Base-by-base conservation (phyloP, 2,797 vertebrate genomes). In the Bufotes viridis region DNA sequence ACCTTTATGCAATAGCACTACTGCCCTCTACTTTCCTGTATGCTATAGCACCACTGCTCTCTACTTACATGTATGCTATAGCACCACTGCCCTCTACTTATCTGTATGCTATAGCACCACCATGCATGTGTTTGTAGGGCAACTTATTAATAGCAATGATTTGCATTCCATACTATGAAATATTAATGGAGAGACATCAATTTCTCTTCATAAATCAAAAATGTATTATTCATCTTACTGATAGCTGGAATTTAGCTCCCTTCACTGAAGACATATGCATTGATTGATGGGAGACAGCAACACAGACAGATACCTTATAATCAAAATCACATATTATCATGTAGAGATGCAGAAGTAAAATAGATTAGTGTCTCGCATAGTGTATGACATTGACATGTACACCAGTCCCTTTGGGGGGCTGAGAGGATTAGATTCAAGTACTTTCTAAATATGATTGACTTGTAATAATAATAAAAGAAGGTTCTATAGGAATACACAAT, bases 241-340 rank as follows among this genome's bases (percentile, higher is more conserved):
- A 86, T 86, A 29, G 75, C 63, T 67, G 65, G 53, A 49, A 82
- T 57, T 82, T 82, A 18, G 49, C 51, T 74, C 49, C 81, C 20
- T 82, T 69, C 53, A 69, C 57, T 70, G 65, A 70, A 70, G 81
- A 57, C 65, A 69, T 7, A 69, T 7, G 49, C 61, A 70, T 69
- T 82, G 81, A 82, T 82, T 82, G 81, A 82, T 82, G 51, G 81
- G 7, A 82, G 65, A 70, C 22, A 26, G 81, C 61, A 69, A 82
- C 26, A 49, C 81, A 82, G 14, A 70, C 61, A n/a, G 81, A 69
- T 70, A 82, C 49, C 81, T 55, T 82, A 82, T 82, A 82, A 82
- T 70, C 81, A 82, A 53, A 82, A 7, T 49, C 51, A 13, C 67
- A 69, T 82, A 82, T 82, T 82, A 82, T 69, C 61, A 69, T 69